These are phyloP conservation scores for Spisula subtruncata DNA, from an alignment of 2,888 invertebrate genomes.

Conservation along the genomic window DNA sequence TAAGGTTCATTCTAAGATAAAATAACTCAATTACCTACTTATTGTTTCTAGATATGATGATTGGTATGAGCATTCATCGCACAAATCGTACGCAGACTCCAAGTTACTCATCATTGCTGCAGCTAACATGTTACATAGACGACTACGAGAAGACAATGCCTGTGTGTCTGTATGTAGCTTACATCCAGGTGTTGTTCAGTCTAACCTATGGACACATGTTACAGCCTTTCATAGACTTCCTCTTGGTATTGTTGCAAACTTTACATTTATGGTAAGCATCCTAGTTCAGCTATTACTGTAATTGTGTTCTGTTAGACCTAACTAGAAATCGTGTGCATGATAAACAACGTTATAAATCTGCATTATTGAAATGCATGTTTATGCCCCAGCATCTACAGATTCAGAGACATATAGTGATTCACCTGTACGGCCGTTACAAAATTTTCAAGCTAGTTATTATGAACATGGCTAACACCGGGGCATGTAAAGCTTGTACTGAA, in stretches of 20 bases:
- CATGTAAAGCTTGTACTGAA: too few relatives aligned
- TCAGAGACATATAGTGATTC: too few relatives aligned
- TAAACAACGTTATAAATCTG: too few relatives aligned
- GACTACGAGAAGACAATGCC: conserved; percentile 61
- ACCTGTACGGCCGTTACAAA: too few relatives aligned
- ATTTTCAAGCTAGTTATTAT: too few relatives aligned
- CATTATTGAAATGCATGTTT: too few relatives aligned
- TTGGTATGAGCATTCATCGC: conserved; percentile 77
- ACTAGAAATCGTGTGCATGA: too few relatives aligned
- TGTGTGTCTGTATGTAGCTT: conserved; percentile 77
- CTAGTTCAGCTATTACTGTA: neutral
- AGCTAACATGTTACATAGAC: conserved; percentile 69
- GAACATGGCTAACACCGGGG: too few relatives aligned
- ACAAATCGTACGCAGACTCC: conserved; percentile 79
- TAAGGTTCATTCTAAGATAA: too few relatives aligned
- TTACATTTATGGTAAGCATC: neutral
- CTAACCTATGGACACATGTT: conserved; percentile 67
- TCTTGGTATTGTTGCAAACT: neutral
- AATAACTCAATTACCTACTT: neutral
- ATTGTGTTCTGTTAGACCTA: too few relatives aligned
- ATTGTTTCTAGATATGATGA: neutral
- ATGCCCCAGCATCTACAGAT: too few relatives aligned
- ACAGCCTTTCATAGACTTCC: conserved; percentile 51
- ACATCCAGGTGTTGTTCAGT: conserved; percentile 80
- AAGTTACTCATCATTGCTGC: conserved; percentile 78